Evolutionary conservation across 2,113 vertebrate genomes (phyloP).

Genomic region (Acanthisitta chloris): DNA sequence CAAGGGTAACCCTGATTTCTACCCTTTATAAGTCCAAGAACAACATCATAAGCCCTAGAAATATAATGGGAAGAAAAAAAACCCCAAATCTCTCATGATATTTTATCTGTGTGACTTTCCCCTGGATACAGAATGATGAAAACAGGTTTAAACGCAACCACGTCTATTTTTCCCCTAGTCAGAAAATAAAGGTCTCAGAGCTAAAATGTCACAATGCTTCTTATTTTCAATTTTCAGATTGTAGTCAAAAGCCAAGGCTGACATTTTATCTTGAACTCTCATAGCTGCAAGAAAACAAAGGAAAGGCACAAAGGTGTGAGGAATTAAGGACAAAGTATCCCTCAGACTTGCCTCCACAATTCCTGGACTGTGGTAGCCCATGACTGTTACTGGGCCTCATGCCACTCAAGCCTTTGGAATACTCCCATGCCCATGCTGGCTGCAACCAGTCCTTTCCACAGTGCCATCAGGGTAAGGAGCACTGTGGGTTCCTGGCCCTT

Average conservation of each 20-base stretch:
- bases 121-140: conserved; percentile 42
- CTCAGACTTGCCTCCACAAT: neutral
- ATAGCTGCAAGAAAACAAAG: conserved; percentile 60
- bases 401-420: neutral
- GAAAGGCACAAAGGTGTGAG: conserved; percentile 23
- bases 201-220: conserved; percentile 75
- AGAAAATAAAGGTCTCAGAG: conserved; percentile 66
- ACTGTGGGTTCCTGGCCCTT: neutral
- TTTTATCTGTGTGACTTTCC: conserved; percentile 63
- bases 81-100: conserved; percentile 36
- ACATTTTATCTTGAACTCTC: conserved; percentile 61
- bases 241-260: conserved; percentile 63
- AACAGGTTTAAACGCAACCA: conserved; percentile 45
- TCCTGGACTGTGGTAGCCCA: neutral
- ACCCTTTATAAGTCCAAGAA: conserved; percentile 47
- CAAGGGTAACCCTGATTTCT: neutral
- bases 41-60: conserved; percentile 42
- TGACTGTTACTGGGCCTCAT: neutral
- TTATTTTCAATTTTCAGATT: conserved; percentile 72
- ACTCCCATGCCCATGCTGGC: neutral
- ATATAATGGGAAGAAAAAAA: neutral
- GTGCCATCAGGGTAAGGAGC: neutral
- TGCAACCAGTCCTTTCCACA: neutral
- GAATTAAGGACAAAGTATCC: neutral
- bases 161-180: conserved; percentile 51